Evolutionary conservation across 2,113 vertebrate genomes (phyloP).

Genomic region (Mungos mungo): DNA sequence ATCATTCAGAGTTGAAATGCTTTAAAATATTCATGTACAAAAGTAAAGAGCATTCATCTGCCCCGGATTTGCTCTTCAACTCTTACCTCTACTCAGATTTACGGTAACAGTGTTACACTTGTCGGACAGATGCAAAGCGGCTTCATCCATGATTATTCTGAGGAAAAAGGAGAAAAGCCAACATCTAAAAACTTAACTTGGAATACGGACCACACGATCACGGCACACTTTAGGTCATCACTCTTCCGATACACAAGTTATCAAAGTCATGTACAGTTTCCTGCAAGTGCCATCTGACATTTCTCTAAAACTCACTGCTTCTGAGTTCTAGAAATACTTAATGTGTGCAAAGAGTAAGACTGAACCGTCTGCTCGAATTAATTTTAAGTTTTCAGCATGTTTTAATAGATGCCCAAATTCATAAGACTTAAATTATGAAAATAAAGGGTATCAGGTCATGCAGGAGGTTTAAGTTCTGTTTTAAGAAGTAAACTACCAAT

Average conservation of each 20-base stretch:
- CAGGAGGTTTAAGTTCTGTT: neutral
- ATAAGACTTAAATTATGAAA: conserved; percentile 1
- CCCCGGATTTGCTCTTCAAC: neutral
- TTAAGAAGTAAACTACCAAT: conserved; percentile 32
- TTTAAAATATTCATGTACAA: neutral
- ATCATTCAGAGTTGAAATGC: neutral
- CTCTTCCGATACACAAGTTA: neutral
- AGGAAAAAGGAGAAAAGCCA: conserved; percentile 5
- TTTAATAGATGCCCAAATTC: neutral
- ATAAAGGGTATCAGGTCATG: neutral
- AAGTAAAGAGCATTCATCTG: neutral
- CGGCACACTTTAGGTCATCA: neutral
- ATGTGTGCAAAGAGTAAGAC: neutral
- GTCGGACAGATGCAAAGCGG: conserved; percentile 95
- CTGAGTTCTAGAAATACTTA: neutral
- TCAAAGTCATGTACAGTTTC: neutral
- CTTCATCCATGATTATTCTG: conserved; percentile 98
- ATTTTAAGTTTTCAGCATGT: neutral
- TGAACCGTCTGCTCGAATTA: conserved; percentile 6
- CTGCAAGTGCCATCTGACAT: neutral
- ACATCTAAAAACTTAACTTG: neutral
- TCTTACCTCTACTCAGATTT: conserved; percentile 93
- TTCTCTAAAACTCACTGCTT: neutral
- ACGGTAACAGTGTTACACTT: conserved; percentile 92
- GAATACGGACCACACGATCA: neutral